phyloP scores from a whole-genome alignment of 2,113 vertebrate genomes.

The Blennius ocellaris region DNA sequence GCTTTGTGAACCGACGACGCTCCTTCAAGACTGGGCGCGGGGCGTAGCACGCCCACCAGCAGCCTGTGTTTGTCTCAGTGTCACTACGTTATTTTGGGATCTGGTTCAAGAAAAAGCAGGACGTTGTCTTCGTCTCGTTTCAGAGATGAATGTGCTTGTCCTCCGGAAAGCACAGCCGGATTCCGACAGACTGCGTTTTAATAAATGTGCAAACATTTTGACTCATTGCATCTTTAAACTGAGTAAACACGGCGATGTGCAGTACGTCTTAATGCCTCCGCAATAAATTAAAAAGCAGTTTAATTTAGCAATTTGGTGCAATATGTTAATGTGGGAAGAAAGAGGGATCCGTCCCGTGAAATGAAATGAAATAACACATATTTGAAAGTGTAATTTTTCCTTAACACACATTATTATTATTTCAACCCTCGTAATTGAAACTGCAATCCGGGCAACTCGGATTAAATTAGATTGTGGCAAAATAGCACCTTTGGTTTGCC shows the following conservation, averaged over 20 bases:
- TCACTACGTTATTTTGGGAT: no score
- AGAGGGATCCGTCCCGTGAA: conserved; percentile 52
- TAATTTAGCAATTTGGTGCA: conserved; percentile 77
- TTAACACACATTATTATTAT: conserved; percentile 79
- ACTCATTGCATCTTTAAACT: conserved; percentile 5
- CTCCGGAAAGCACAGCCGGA: background rate
- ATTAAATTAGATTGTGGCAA: conserved; percentile 81
- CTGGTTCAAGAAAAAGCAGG: no score
- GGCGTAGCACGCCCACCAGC: no score
- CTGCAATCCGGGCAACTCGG: conserved; percentile 76
- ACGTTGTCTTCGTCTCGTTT: no score
- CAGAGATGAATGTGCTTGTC: no score
- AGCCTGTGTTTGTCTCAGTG: no score
- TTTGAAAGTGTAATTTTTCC: conserved; percentile 84
- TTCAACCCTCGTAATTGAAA: conserved; percentile 82
- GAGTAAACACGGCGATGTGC: conserved; percentile 4
- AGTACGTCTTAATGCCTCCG: background rate
- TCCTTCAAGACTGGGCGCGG: no score
- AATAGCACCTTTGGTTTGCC: conserved; percentile 79
- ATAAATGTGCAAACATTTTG: background rate
- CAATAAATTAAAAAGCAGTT: conserved; percentile 72
- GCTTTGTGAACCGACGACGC: no score
- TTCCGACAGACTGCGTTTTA: no score
- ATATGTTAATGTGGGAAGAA: conserved; percentile 74
- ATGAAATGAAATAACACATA: conserved; percentile 83